These are phyloP conservation scores for Chloroceryle aenea DNA, from an alignment of 2,113 vertebrate species.

Conservation along the genomic window DNA sequence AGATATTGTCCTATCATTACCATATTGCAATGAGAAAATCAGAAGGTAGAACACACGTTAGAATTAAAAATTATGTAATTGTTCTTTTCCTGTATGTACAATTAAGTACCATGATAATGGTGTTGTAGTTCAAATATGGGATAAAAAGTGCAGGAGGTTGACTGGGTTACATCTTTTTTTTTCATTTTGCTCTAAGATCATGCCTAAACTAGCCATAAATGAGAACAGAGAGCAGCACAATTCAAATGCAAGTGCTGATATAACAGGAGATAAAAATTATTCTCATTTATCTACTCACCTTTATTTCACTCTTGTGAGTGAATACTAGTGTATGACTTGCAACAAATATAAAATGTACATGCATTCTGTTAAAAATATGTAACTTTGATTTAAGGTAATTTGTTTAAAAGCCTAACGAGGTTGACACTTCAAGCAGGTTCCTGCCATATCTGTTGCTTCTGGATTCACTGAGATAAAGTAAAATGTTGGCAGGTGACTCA, in stretches of 20 bases:
- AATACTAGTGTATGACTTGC: background rate
- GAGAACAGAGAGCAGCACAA: background rate
- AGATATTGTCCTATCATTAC: background rate
- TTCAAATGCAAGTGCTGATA: background rate
- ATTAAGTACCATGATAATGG: background rate
- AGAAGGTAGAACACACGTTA: background rate
- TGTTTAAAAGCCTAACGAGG: constrained; percentile 42
- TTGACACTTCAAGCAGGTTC: constrained; percentile 46
- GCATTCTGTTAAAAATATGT: constrained; percentile 59
- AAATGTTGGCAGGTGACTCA: constrained; percentile 30
- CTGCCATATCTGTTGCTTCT: constrained; percentile 23
- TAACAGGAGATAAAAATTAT: background rate
- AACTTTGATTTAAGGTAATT: constrained; percentile 52
- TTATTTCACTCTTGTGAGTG: constrained; percentile 30
- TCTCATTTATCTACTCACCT: background rate
- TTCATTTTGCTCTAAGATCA: background rate
- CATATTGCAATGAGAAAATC: background rate
- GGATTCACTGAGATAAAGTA: constrained; percentile 34
- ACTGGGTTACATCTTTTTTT: background rate
- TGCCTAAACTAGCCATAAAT: background rate
- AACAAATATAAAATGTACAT: constrained; percentile 26
- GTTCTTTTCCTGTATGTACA: background rate
- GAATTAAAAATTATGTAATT: background rate
- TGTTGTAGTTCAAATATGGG: background rate
- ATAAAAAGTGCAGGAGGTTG: background rate